Evolutionary conservation across 1,140 invertebrate species (phyloP).

Genomic region (Metaphire vulgaris): DNA sequence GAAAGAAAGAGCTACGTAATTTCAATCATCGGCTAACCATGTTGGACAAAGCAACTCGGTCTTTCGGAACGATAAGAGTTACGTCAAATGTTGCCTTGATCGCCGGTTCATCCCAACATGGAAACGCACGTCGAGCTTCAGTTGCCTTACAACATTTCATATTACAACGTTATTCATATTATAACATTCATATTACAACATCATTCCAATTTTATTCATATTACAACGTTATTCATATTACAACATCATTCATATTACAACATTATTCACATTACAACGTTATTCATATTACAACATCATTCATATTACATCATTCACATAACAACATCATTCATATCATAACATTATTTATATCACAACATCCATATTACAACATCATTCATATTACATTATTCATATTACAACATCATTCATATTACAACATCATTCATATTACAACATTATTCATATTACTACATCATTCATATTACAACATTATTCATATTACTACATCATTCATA

Average conservation of each 20-base stretch:
- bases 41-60: conserved; percentile 76
- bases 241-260: background rate
- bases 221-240: background rate
- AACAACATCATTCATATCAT: background rate
- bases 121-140: conserved; percentile 86
- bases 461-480: background rate
- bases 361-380: background rate
- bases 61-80: conserved; percentile 67
- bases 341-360: background rate
- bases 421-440: background rate
- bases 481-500: background rate
- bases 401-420: background rate
- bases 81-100: conserved; percentile 92
- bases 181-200: background rate
- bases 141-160: conserved; percentile 61
- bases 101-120: conserved; percentile 95
- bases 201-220: background rate
- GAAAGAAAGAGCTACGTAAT: too few relatives aligned
- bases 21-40: conserved; percentile 68
- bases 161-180: background rate
- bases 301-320: background rate
- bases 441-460: background rate
- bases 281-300: background rate
- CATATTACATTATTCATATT: background rate
- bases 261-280: background rate